These are phyloP conservation scores for Ptychadena robeensis DNA, from an alignment of 2,797 vertebrate genomes.

Conservation along the genomic window DNA sequence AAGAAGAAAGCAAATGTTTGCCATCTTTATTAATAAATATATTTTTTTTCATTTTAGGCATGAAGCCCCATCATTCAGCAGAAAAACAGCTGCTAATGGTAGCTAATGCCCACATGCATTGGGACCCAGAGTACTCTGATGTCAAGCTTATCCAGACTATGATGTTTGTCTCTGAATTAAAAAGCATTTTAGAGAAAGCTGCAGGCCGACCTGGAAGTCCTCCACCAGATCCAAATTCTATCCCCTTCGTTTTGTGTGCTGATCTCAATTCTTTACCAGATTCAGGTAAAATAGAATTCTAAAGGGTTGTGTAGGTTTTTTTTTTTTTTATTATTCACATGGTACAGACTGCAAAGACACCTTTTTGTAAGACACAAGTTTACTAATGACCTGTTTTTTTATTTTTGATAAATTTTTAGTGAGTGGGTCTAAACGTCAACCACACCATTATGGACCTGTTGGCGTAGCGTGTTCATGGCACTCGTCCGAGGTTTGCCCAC, in stretches of 20 bases:
- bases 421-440: too few relatives aligned
- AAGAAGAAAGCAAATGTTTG: too few relatives aligned
- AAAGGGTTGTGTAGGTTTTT: neutral
- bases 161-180: constrained; percentile 98
- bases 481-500: too few relatives aligned
- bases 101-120: constrained; percentile 98
- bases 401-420: too few relatives aligned
- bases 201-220: constrained; percentile 81
- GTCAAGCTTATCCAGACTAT: constrained; percentile 98
- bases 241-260: constrained; percentile 95
- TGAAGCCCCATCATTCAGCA: constrained; percentile 80
- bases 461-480: too few relatives aligned
- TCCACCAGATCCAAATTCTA: constrained; percentile 83
- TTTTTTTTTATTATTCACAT: constrained; percentile 36
- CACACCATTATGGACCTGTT: too few relatives aligned
- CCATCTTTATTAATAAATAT: neutral
- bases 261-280: constrained; percentile 99
- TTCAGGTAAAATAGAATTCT: constrained; percentile 82
- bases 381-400: too few relatives aligned
- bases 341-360: too few relatives aligned
- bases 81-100: constrained; percentile 92
- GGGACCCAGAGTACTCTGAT: constrained; percentile 97
- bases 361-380: too few relatives aligned
- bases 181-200: constrained; percentile 92
- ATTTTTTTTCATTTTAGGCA: constrained; percentile 70